phyloP scores from a whole-genome alignment of 2,797 vertebrate species.

The Parambassis ranga region DNA sequence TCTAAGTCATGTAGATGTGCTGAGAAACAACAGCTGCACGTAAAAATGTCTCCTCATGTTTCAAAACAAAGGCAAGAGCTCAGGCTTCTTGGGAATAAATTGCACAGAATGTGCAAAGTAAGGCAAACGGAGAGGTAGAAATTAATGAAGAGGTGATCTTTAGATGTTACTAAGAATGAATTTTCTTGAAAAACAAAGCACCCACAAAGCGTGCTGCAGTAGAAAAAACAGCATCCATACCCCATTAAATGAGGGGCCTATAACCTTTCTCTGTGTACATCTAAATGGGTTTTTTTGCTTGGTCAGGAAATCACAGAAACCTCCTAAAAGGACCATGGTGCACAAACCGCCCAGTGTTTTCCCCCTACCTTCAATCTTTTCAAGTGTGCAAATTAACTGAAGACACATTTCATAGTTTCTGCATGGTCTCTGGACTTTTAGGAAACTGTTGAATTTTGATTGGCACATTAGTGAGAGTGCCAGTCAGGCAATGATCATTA shows the following conservation, averaged over 20 bases:
- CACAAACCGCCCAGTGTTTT: neutral
- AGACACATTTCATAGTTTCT: neutral
- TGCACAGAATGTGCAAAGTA: constrained; percentile 10
- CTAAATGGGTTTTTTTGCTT: constrained; percentile 1
- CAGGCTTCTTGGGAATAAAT: neutral
- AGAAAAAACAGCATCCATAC: neutral
- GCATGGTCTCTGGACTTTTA: neutral
- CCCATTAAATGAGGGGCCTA: constrained; percentile 4
- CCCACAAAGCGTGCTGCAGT: constrained; percentile 1
- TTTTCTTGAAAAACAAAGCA: neutral
- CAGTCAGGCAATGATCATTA: constrained; percentile 34
- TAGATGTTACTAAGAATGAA: neutral
- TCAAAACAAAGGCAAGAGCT: neutral
- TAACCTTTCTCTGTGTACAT: neutral
- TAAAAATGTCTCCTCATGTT: neutral
- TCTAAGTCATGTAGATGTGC: neutral
- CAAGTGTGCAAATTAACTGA: neutral
- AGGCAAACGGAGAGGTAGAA: neutral
- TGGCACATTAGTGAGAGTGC: constrained; percentile 21
- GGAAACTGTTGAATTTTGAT: constrained; percentile 17
- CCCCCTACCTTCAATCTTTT: no score
- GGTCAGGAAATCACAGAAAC: neutral
- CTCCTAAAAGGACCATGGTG: neutral
- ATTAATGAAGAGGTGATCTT: constrained; percentile 10
- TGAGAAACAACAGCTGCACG: neutral